Percentiles rank a stretch among this genome's conserved stretches.
These are phyloP conservation scores for Adineta ricciae DNA, from an alignment of 2,888 invertebrate species.

Conservation along the genomic window DNA sequence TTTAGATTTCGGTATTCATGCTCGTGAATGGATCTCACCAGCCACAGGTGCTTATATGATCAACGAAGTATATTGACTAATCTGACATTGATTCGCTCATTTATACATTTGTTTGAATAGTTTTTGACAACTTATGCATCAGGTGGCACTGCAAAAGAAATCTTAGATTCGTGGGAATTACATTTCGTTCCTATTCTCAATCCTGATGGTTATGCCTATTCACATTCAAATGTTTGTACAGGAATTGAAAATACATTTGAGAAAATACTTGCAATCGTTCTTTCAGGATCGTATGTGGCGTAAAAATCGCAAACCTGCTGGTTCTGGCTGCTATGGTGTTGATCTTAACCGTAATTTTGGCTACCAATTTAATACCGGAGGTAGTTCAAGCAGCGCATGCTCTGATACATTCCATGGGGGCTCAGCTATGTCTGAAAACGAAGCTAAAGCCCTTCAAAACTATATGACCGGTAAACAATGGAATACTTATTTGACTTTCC, in stretches of 20 bases:
- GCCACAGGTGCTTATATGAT: slow-evolving; percentile 27
- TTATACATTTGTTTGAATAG: neutral
- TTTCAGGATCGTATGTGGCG: slow-evolving; percentile 40
- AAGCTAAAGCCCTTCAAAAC: slow-evolving; percentile 26
- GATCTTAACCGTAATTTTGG: slow-evolving; percentile 67
- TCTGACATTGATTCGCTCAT: too few species aligned
- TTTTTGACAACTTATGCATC: slow-evolving; percentile 13
- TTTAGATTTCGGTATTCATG: slow-evolving; percentile 32
- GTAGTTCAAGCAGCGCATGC: slow-evolving; percentile 36
- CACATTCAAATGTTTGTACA: slow-evolving; percentile 34
- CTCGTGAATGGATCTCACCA: slow-evolving; percentile 33
- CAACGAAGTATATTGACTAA: neutral
- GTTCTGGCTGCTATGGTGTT: slow-evolving; percentile 58
- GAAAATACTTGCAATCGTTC: too few species aligned
- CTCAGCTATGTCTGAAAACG: slow-evolving; percentile 24
- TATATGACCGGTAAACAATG: slow-evolving; percentile 20
- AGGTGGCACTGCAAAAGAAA: neutral
- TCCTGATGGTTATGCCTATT: slow-evolving; percentile 44
- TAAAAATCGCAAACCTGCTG: slow-evolving; percentile 38
- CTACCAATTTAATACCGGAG: slow-evolving; percentile 52
- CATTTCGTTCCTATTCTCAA: slow-evolving; percentile 40
- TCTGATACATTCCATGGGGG: slow-evolving; percentile 36
- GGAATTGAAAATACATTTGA: too few species aligned
- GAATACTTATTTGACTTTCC: slow-evolving; percentile 31
- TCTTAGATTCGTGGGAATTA: slow-evolving; percentile 27